phyloP scores from a whole-genome alignment of 1,140 invertebrate species.

The Drosophila pectinifera region DNA sequence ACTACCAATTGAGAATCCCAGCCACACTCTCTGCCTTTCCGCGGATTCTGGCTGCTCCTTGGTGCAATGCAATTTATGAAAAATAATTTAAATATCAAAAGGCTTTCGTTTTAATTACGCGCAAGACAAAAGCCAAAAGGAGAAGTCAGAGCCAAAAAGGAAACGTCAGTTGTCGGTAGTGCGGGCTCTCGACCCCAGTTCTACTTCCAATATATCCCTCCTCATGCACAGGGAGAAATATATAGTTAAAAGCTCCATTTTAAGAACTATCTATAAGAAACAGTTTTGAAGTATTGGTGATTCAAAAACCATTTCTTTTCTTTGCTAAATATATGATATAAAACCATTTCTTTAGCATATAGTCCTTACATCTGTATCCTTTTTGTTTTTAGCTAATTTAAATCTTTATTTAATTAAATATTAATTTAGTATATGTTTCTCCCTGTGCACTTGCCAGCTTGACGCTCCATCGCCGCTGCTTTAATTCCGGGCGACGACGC shows the following conservation, averaged over 20 bases:
- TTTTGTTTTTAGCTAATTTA: background rate
- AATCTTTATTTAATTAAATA: background rate
- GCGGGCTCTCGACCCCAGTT: constrained; percentile 23
- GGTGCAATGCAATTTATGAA: constrained; percentile 78
- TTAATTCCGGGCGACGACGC: constrained; percentile 66
- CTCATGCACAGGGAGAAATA: background rate
- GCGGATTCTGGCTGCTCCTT: constrained; percentile 8
- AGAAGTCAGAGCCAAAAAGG: constrained; percentile 53
- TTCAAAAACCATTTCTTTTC: background rate
- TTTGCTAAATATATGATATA: background rate
- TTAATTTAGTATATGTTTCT: background rate
- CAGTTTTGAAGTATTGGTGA: background rate
- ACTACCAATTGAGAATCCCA: constrained; percentile 36
- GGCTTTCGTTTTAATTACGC: constrained; percentile 83
- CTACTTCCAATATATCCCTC: constrained; percentile 22
- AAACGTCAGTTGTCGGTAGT: constrained; percentile 49
- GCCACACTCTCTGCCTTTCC: constrained; percentile 1
- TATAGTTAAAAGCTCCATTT: background rate
- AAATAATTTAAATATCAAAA: constrained; percentile 84
- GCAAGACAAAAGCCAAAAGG: constrained; percentile 64
- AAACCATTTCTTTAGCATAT: background rate
- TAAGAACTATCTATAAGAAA: background rate
- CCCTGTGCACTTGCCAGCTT: constrained; percentile 9
- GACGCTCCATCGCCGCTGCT: constrained; percentile 39
- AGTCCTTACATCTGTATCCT: background rate